Evolutionary conservation across 2,888 invertebrate genomes (phyloP).

Genomic region (Diogma glabrata): DNA sequence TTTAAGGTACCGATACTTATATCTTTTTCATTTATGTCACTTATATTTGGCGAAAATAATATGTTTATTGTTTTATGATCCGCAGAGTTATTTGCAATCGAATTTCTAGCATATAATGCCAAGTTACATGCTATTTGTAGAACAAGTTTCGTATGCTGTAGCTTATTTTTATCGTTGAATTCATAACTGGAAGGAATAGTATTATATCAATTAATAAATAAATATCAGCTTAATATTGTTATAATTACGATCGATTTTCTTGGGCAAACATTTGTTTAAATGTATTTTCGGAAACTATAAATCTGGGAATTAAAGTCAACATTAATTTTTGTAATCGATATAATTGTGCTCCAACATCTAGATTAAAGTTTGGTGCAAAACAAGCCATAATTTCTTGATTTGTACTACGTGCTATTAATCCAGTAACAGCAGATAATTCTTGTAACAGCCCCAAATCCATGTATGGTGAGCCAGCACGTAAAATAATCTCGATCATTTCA

Average conservation of each 20-base stretch:
- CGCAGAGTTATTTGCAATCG: slow-evolving; percentile 44
- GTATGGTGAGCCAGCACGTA: slow-evolving; percentile 56
- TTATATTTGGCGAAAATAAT: slow-evolving; percentile 41
- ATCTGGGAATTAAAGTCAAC: slow-evolving; percentile 62
- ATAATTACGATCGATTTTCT: slow-evolving; percentile 22
- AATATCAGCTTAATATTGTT: slow-evolving; percentile 13
- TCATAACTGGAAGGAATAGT: slow-evolving; percentile 15
- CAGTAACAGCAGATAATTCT: slow-evolving; percentile 67
- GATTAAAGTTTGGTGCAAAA: slow-evolving; percentile 1
- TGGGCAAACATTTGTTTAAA: slow-evolving; percentile 28
- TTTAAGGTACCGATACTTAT: slow-evolving; percentile 25
- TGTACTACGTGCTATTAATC: slow-evolving; percentile 58
- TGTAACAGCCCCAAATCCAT: slow-evolving; percentile 53
- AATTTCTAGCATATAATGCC: slow-evolving; percentile 56
- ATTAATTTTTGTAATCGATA: slow-evolving; percentile 61
- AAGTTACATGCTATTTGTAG: slow-evolving; percentile 60
- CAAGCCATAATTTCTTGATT: slow-evolving; percentile 35
- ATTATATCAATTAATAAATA: not conserved
- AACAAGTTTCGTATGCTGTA: slow-evolving; percentile 36
- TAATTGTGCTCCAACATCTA: slow-evolving; percentile 43
- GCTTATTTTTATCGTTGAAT: slow-evolving; percentile 26
- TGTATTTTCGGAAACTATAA: slow-evolving; percentile 40
- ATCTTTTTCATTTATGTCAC: slow-evolving; percentile 25
- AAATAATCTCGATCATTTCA: slow-evolving; percentile 66
- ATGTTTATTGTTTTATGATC: slow-evolving; percentile 42